phyloP scores from a whole-genome alignment of 2,888 invertebrate genomes.

The Phyto melanocephala region DNA sequence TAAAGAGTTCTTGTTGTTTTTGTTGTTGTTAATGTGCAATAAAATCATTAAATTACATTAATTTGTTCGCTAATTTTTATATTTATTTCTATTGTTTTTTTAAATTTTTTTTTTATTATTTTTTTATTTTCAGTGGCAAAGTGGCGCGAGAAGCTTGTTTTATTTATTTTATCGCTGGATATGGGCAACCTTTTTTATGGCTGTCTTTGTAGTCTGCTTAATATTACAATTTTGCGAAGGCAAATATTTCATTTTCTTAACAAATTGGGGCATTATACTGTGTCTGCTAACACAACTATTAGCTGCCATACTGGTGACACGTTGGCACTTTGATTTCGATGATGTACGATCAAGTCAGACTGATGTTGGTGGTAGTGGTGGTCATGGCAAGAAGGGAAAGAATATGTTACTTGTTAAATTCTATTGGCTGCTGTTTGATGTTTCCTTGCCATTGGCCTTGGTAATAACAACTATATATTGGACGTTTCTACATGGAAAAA shows the following conservation, averaged over 20 bases:
- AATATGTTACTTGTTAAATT: conserved; percentile 76
- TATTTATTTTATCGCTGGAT: conserved; percentile 77
- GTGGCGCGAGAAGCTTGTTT: conserved; percentile 70
- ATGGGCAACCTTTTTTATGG: conserved; percentile 73
- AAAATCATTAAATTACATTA: conserved; percentile 1
- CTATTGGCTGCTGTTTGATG: conserved; percentile 86
- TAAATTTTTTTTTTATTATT: neutral
- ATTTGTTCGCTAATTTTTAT: neutral
- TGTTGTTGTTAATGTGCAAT: neutral
- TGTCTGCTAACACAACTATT: conserved; percentile 74
- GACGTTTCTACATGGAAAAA: conserved; percentile 79
- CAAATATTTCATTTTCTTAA: conserved; percentile 77
- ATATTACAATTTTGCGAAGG: conserved; percentile 71
- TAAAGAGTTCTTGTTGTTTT: neutral
- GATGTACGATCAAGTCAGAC: conserved; percentile 67
- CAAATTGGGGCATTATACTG: conserved; percentile 77
- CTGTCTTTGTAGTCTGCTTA: conserved; percentile 71
- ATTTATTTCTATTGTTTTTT: neutral
- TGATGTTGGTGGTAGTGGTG: neutral
- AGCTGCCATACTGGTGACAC: conserved; percentile 74
- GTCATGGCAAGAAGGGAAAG: neutral
- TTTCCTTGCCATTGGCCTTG: conserved; percentile 83
- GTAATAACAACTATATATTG: conserved; percentile 88
- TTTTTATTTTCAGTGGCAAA: conserved; percentile 75
- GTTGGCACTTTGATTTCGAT: conserved; percentile 75